Conservation (phyloP, 2,113 vertebrate species). For the Platichthys flesus region DNA sequence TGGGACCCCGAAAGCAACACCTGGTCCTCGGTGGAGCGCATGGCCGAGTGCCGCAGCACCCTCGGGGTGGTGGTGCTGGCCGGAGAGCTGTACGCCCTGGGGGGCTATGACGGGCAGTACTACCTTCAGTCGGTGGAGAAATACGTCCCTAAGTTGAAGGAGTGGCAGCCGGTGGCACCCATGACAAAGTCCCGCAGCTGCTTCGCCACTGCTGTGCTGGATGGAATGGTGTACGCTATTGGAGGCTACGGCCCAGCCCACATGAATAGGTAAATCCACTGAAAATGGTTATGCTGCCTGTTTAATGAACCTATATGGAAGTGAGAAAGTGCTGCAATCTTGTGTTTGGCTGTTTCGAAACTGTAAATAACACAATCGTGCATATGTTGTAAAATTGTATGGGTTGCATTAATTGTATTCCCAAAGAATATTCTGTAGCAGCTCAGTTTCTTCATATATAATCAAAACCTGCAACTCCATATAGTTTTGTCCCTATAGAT, state of each 20-base stretch:
- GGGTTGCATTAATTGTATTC: neutral
- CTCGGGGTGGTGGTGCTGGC: slow-evolving; percentile 92
- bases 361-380: neutral
- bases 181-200: slow-evolving; percentile 97
- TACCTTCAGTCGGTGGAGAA: slow-evolving; percentile 96
- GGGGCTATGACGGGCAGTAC: slow-evolving; percentile 95
- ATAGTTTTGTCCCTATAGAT: slow-evolving; percentile 5
- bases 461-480: neutral
- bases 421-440: neutral
- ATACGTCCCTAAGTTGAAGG: slow-evolving; percentile 92
- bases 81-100: slow-evolving; percentile 94
- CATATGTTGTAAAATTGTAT: neutral
- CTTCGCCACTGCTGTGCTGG: slow-evolving; percentile 92
- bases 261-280: slow-evolving; percentile 93
- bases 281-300: neutral
- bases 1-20: slow-evolving; percentile 98
- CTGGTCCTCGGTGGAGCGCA: slow-evolving; percentile 91
- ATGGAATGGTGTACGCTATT: slow-evolving; percentile 97
- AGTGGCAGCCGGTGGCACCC: slow-evolving; percentile 95
- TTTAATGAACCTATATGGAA: neutral
- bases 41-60: slow-evolving; percentile 94
- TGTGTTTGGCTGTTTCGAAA: neutral
- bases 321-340: neutral
- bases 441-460: no score
- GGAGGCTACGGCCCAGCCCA: slow-evolving; percentile 97